Conservation (phyloP, 2,113 vertebrate genomes). For the Python bivittatus region DNA sequence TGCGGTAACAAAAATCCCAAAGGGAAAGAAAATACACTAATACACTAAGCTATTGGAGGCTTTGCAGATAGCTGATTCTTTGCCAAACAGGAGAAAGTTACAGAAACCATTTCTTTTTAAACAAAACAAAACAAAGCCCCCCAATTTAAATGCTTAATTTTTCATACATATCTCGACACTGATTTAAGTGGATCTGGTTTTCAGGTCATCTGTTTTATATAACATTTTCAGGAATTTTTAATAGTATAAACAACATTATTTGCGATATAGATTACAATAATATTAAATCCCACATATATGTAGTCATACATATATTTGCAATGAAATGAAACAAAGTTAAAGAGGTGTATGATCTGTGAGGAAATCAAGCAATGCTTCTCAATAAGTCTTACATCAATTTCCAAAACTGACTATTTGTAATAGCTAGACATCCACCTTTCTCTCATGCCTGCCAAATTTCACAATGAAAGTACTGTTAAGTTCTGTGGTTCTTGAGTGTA, state of each 20-base stretch:
- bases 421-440: background rate
- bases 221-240: too few relatives aligned
- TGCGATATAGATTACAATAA: background rate
- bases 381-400: background rate
- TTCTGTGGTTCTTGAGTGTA: background rate
- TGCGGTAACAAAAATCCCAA: background rate
- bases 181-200: background rate
- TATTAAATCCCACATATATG: background rate
- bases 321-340: background rate
- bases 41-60: background rate
- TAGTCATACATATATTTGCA: background rate
- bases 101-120: background rate
- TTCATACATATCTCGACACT: too few relatives aligned
- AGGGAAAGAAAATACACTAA: background rate
- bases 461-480: background rate
- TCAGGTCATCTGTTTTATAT: background rate
- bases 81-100: background rate
- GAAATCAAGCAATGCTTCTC: background rate
- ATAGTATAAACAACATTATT: too few relatives aligned
- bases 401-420: background rate
- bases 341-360: background rate
- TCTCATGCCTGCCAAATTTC: background rate
- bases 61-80: background rate
- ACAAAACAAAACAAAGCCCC: background rate
- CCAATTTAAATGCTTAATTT: background rate